Base-by-base conservation (phyloP, 2,797 vertebrate genomes). In the Sebastes cheni region DNA sequence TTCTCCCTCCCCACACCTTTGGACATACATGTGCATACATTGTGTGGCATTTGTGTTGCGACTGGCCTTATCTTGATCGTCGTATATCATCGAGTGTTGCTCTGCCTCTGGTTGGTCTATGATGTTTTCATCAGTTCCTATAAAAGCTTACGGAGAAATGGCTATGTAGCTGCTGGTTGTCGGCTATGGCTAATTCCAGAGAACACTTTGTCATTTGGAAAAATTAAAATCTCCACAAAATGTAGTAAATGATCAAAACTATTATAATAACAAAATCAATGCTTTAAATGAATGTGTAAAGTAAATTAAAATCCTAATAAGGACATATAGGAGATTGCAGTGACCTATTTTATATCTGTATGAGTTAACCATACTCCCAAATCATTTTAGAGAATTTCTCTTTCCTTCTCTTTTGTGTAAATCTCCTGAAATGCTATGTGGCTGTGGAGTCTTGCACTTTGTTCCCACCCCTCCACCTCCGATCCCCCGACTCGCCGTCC, bases 371-470 rank as follows among this genome's bases (percentile, higher is more conserved):
- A 56, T 5, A 6, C 8, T 60, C 9, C 27, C 8, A 68, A 36
- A 52, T 65, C 2, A 29, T n/a, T 27, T 27, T n/a, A 25, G 6
- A 56, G 2, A 22, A n/a, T 25, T 58, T 65, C 20, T 66, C 25
- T 46, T 22, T 25, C 13, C 25, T 10, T 64, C 3, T 69, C 66
- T 76, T 16, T 25, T 66, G 4, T 71, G 54, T 64, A 61, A 76
- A 74, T 79, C 71, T 68, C 42, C 30, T 81, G 18, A 83, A 81
- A 83, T 68, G n/a, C 13, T 27, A 58, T 55, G 27, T 72, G 81
- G 20, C 78, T 27, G 46, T 30, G 27, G 72, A 83, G 61, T 77
- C 58, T 6, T 81, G 80, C 72, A 36, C 87, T 86, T 73, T 72
- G 73, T 46, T 60, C 56, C 70, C 39, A 29, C 6, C 65, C 72